Base-by-base conservation (phyloP, 1,140 invertebrate species). In the Tetramorium alpestre region DNA sequence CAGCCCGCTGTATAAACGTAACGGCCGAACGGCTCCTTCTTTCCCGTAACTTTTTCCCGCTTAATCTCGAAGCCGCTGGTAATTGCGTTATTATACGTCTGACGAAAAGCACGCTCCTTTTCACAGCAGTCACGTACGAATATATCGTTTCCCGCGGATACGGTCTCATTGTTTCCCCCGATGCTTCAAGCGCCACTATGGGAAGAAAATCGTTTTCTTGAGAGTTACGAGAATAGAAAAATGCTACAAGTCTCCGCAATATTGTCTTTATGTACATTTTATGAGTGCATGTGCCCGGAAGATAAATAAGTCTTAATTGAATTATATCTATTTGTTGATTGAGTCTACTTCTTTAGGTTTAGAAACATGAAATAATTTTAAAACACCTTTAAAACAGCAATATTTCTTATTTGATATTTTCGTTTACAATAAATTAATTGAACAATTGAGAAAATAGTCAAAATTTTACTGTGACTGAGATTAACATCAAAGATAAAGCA, bases 11-110 rank as follows among this genome's bases (percentile, higher is more conserved):
- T 89, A 62, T 58, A 82, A 64, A 60, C 73, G 51, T 38, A 51
- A 33, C 38, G 56, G n/a, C 3, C 73, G 72, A 38, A 13, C 72
- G 51, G 75, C 89, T 84, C 62, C 88, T 70, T 67, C 60, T 78
- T 89, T 70, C 65, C 62, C 33, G 65, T 78, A 90, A 87, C 56
- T 89, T 85, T 87, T 90, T 64, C 13, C 62, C 41, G 65, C 69
- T 89, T 87, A 84, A 87, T 90, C 85, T 89, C 72, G 54, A 87
- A 84, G 72, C 69, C 85, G 54, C 85, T 73, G 89, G 65, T 89
- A 89, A 90, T 90, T 89, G 78, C 88, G 65, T 80, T 76, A 80
- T 87, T 87, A 56, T 77, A 85, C 54, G 41, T 84, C 69, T 49
- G 56, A 75, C 18, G 41, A 7, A 82, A 82, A 72, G 25, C 65